phyloP scores from a whole-genome alignment of 1,140 invertebrate species.

The Eurosta solidaginis region DNA sequence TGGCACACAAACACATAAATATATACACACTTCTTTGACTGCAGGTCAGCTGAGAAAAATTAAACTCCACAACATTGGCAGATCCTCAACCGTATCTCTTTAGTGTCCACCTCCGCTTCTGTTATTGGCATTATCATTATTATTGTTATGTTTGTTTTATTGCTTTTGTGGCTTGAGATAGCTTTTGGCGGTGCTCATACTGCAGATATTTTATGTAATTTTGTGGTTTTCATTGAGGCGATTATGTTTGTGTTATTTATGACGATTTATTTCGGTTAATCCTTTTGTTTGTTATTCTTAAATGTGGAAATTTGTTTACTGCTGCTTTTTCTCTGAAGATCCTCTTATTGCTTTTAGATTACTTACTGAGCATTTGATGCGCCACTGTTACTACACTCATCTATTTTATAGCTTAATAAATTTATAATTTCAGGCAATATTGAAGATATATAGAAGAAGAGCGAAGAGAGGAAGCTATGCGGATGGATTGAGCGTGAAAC shows the following conservation, averaged over 20 bases:
- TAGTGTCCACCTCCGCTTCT: conserved; percentile 9
- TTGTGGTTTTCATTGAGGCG: not conserved
- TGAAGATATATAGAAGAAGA: no score
- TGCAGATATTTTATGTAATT: not conserved
- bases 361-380: not conserved
- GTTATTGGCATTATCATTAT: not conserved
- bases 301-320: not conserved
- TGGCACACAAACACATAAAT: not conserved
- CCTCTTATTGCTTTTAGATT: not conserved
- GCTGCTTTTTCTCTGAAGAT: not conserved
- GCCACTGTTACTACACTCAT: no score
- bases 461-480: no score
- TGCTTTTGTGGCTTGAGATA: no score
- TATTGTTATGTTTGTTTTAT: not conserved
- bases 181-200: not conserved
- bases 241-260: not conserved
- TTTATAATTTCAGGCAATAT: no score
- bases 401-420: no score
- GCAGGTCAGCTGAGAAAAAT: not conserved
- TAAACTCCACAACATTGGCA: not conserved
- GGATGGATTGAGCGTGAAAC: no score
- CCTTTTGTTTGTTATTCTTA: no score
- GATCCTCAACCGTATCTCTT: not conserved
- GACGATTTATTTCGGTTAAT: no score
- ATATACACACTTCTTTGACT: not conserved